Conservation (phyloP, 1,140 invertebrate species). For the Hylaeus anthracinus region DNA sequence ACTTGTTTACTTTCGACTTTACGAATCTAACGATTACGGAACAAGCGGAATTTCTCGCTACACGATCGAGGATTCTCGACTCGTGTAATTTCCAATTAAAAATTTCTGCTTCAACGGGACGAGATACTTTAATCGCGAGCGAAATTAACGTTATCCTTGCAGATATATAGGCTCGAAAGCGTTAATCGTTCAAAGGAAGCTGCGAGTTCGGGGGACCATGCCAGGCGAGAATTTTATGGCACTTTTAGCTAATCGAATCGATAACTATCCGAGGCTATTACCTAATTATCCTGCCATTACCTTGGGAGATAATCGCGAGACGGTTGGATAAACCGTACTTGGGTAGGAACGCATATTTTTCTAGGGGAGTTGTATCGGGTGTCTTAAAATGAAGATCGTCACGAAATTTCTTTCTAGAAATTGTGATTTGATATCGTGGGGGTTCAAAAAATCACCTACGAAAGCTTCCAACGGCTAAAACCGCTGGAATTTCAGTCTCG, state of each 20-base stretch:
- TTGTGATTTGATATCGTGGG: no score
- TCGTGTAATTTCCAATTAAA: no score
- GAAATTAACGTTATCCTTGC: constrained; percentile 5
- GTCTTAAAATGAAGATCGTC: background rate
- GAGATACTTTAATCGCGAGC: constrained; percentile 15
- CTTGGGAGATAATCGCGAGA: constrained; percentile 63
- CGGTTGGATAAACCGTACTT: constrained; percentile 66
- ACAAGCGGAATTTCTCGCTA: background rate
- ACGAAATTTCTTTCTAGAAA: no score
- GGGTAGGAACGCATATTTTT: constrained; percentile 50
- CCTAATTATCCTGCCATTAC: constrained; percentile 73
- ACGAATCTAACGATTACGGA: background rate
- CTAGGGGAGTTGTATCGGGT: background rate
- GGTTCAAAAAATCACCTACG: no score
- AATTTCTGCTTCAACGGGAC: background rate
- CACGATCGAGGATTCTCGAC: background rate
- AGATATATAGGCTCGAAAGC: background rate
- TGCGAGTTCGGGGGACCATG: background rate
- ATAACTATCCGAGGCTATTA: constrained; percentile 62
- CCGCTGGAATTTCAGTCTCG: background rate
- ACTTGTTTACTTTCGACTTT: constrained; percentile 65
- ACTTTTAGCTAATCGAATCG: constrained; percentile 77
- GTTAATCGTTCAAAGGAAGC: constrained; percentile 21
- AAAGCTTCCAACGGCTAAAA: background rate
- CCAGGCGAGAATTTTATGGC: constrained; percentile 51